Percentiles rank a stretch among this genome's conserved stretches.
Conservation (phyloP, 2,888 invertebrate genomes). For the Lacanobia oleracea region DNA sequence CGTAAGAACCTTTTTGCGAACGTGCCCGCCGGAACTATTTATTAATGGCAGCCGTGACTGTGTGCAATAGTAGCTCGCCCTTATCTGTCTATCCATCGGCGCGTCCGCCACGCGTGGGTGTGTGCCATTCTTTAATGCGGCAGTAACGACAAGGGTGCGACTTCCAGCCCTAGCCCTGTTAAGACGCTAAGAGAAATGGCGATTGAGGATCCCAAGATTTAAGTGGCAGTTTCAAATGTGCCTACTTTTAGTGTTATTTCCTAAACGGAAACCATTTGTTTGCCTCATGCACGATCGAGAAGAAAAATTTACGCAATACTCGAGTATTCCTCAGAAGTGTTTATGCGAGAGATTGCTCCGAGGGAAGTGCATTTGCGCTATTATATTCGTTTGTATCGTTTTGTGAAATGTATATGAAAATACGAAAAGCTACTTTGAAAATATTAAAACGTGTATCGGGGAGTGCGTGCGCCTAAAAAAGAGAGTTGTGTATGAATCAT, state of each 20-base stretch:
- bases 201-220: slow-evolving; percentile 89
- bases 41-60: slow-evolving; percentile 66
- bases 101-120: slow-evolving; percentile 69
- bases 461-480: slow-evolving; percentile 66
- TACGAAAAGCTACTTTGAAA: slow-evolving; percentile 51
- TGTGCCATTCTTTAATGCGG: slow-evolving; percentile 78
- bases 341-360: slow-evolving; percentile 69
- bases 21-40: slow-evolving; percentile 62
- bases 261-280: slow-evolving; percentile 89
- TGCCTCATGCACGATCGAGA: slow-evolving; percentile 84
- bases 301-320: slow-evolving; percentile 83
- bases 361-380: slow-evolving; percentile 62
- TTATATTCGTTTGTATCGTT: slow-evolving; percentile 52
- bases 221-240: slow-evolving; percentile 90
- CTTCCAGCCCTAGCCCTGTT: slow-evolving; percentile 70
- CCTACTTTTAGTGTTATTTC: slow-evolving; percentile 90
- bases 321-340: slow-evolving; percentile 77
- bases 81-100: slow-evolving; percentile 65
- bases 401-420: slow-evolving; percentile 41
- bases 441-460: slow-evolving; percentile 62
- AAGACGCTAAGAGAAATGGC: slow-evolving; percentile 88
- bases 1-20: slow-evolving; percentile 60
- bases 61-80: slow-evolving; percentile 61
- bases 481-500: slow-evolving; percentile 76
- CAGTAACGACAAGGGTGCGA: slow-evolving; percentile 81